Percentiles rank a stretch among this genome's conserved stretches.
phyloP scores from a whole-genome alignment of 2,888 invertebrate genomes.

The Protophormia terraenovae region DNA sequence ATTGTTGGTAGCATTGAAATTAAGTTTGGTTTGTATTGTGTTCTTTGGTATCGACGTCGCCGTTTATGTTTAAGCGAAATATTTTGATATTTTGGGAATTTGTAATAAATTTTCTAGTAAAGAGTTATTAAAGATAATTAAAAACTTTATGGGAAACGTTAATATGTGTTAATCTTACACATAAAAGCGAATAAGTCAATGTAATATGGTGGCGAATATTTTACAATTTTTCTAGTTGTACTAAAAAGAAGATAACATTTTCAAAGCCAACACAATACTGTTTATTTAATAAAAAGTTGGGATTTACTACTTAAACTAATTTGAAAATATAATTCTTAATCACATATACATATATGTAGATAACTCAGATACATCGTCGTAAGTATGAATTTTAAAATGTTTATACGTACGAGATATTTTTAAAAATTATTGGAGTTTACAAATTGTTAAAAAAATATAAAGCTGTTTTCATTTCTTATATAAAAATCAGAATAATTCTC shows the following conservation, averaged over 20 bases:
- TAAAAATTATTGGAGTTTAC: too few species aligned
- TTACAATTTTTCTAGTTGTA: neutral
- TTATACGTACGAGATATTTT: too few species aligned
- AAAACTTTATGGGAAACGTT: neutral
- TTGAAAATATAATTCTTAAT: too few species aligned
- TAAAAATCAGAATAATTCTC: neutral
- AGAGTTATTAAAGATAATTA: too few species aligned
- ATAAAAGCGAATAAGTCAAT: neutral
- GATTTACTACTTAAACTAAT: too few species aligned
- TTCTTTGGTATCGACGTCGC: constrained; percentile 46
- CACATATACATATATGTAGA: too few species aligned
- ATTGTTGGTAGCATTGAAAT: constrained; percentile 39
- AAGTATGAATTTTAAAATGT: neutral
- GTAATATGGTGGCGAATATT: neutral
- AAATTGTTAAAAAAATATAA: too few species aligned
- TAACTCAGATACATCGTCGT: neutral
- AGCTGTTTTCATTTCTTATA: too few species aligned
- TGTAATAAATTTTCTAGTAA: too few species aligned
- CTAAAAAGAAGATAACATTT: neutral
- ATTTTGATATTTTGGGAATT: neutral
- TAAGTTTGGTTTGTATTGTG: constrained; percentile 46
- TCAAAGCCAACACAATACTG: neutral
- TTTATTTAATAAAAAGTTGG: too few species aligned
- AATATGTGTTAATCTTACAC: neutral
- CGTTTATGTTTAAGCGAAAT: constrained; percentile 34